Evolutionary conservation across 2,888 invertebrate species (phyloP), one percentile per base, ranked within the genome.

Genomic region (Drosophila meridiana): DNA sequence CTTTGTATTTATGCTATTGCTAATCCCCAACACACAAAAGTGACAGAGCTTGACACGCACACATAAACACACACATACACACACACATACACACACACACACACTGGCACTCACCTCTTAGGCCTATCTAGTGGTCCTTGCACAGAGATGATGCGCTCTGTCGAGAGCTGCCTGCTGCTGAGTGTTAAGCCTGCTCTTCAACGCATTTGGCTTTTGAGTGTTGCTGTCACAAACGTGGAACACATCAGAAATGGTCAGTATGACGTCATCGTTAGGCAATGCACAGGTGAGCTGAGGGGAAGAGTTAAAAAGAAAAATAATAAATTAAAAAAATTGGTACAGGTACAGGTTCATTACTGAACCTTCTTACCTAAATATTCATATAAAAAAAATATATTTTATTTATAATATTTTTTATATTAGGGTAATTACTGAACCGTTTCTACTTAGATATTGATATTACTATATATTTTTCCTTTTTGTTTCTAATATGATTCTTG

Each of bases 141-240:
- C 36, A 20, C 1, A 36, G 34, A 48, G 59, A 20, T 53, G 59
- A 28, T 45, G 20, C 42, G 43, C 48, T 38, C 30, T 50, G 53
- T 63, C 50, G 55, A 77, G 58, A 43, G 64, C 52, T 72, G 62
- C 56, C 81, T 77, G 78, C 78, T 20, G 53, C 56, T 60, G 69
- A 74, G 56, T 57, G 52, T 65, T 83, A 89, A 88, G 82, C 84
- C 84, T 67, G 67, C 82, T 70, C 82, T 69, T 40, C 69, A 75
- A 62, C 65, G 78, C 68, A 56, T 67, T 78, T 67, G 65, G 68
- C 67, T 60, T 82, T 85, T 42, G 82, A 75, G 86, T 73, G 89
- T 34, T 30, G 52, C 89, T 87, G 83, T 89, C 83, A 78, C 53
- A 73, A 73, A 68, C 72, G 70, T 69, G 60, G 53, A 63, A 67